Evolutionary conservation across 2,113 vertebrate genomes (phyloP).

Genomic region (Engystomops pustulosus): DNA sequence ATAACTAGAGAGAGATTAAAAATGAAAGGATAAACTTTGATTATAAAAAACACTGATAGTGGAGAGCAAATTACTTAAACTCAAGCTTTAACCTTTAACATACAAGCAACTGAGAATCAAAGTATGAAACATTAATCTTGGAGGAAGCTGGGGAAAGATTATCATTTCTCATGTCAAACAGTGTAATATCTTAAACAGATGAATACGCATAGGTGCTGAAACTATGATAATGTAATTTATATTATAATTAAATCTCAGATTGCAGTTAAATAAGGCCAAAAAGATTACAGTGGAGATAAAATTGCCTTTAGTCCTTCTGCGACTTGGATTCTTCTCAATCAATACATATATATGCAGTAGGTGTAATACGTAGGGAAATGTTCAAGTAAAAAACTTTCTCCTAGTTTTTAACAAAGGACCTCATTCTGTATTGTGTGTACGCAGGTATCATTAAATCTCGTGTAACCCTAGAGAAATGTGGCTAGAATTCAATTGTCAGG

Average conservation of each 20-base stretch:
- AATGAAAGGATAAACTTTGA: neutral
- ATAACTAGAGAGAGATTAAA: neutral
- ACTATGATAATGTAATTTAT: constrained; percentile 50
- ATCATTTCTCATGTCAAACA: constrained; percentile 36
- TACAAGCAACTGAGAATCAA: neutral
- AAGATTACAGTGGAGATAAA: constrained; percentile 29
- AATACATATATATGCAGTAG: constrained; percentile 15
- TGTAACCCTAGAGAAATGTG: constrained; percentile 1
- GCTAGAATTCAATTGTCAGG: neutral
- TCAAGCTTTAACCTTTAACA: constrained; percentile 17
- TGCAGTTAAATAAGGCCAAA: constrained; percentile 42
- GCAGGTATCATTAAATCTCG: neutral
- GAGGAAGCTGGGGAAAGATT: constrained; percentile 10
- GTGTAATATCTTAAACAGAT: constrained; percentile 47
- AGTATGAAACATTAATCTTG: constrained; percentile 43
- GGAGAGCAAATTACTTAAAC: constrained; percentile 12
- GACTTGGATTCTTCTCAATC: neutral
- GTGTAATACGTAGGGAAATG: neutral
- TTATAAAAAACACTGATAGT: neutral
- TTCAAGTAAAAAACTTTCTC: neutral
- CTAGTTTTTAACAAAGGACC: neutral
- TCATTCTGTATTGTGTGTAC: neutral
- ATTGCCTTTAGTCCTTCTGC: constrained; percentile 7
- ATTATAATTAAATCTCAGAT: constrained; percentile 34
- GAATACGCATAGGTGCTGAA: constrained; percentile 40